These are phyloP conservation scores for Drosophila conformis DNA, from an alignment of 2,888 invertebrate species.

Conservation along the genomic window DNA sequence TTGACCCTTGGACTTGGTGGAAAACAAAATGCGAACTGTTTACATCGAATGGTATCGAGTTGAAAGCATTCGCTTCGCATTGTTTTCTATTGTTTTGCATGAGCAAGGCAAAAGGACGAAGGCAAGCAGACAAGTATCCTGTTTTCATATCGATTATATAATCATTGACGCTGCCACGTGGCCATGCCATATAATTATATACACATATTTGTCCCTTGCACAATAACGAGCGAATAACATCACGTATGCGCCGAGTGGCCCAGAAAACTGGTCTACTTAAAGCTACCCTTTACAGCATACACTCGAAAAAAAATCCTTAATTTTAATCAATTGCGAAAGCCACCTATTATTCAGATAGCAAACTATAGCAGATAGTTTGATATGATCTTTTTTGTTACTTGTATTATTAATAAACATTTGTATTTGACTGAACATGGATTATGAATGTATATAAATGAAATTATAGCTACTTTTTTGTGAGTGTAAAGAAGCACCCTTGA, in stretches of 20 bases:
- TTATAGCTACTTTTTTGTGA: neutral
- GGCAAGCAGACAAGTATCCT: slow-evolving; percentile 6
- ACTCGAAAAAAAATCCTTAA: neutral
- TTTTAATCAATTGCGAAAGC: neutral
- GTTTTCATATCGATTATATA: slow-evolving; percentile 68
- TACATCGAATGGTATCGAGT: slow-evolving; percentile 45
- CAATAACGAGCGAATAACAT: slow-evolving; percentile 43
- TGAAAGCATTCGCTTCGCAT: slow-evolving; percentile 46
- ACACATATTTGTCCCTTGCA: slow-evolving; percentile 11
- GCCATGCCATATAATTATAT: slow-evolving; percentile 54
- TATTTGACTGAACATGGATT: too few relatives aligned
- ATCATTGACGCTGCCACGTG: slow-evolving; percentile 60
- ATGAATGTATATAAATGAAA: too few relatives aligned
- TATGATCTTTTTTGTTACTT: too few relatives aligned
- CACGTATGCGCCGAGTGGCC: slow-evolving; percentile 50
- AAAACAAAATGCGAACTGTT: slow-evolving; percentile 42
- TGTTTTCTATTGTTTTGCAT: slow-evolving; percentile 42
- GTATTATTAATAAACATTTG: too few relatives aligned
- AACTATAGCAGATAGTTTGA: too few relatives aligned
- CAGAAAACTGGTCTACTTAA: neutral
- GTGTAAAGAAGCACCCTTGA: neutral
- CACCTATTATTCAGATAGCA: too few relatives aligned
- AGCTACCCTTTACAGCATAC: neutral
- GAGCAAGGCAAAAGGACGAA: neutral
- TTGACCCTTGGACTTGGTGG: slow-evolving; percentile 44